Evolutionary conservation across 2,113 vertebrate species (phyloP), one percentile per base, ranked within the genome.

Genomic region (Cololabis saira): DNA sequence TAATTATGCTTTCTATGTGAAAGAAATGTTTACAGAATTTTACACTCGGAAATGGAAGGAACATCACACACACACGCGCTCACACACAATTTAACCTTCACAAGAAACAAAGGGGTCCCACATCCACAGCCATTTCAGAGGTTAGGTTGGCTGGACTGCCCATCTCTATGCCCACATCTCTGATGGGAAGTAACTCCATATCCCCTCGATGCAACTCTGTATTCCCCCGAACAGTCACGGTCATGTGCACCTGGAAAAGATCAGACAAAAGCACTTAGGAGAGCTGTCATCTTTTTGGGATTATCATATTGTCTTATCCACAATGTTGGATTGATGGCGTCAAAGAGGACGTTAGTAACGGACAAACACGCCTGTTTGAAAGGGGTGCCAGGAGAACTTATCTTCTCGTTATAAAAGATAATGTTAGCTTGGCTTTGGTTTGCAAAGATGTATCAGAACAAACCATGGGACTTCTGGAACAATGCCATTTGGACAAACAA

Each of bases 61-160:
- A 30, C 56, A 18, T 63, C 49, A 67, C 22, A 40, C 33, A 15
- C 21, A 22, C 52, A 58, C n/a, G n/a, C n/a, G n/a, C n/a, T n/a
- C n/a, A 58, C 33, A 58, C 24, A 49, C 1, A 2, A 12, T 3
- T 63, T 37, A 33, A 18, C 16, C 9, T 59, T 92, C 91, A 93
- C 76, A 93, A 86, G 68, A 94, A 94, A 69, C 93, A 93, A 54
- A 93, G 43, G 5, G 90, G 87, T 56, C 91, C 92, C 43, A 93
- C 44, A 15, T 66, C 18, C 33, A 84, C 71, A 1, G 17, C 52
- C 21, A 83, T 30, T 12, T 85, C 77, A 2, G 50, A 5, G 51
- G 68, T 13, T 2, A 24, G 44, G 19, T 10, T 44, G 5, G 67
- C 37, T 47, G 43, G n/a, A 8, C 52, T 50, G 17, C 0, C 19